phyloP scores from a whole-genome alignment of 2,113 vertebrate genomes.

The Cochlearius cochlearius region DNA sequence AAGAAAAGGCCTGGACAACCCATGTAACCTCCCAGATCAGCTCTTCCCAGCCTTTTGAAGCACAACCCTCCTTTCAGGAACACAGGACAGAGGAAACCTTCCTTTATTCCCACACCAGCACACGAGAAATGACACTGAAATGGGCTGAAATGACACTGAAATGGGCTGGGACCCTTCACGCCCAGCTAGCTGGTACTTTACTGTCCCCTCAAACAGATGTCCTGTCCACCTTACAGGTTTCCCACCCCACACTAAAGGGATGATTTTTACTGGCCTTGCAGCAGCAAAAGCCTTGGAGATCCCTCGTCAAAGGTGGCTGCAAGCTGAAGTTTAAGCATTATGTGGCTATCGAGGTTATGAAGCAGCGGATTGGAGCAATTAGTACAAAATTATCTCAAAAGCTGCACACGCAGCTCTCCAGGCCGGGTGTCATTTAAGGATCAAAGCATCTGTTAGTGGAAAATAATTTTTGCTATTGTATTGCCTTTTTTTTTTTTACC shows the following conservation, averaged over 20 bases:
- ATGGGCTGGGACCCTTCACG: too few relatives aligned
- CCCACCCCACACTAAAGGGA: neutral
- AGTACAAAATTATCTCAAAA: neutral
- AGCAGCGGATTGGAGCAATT: neutral
- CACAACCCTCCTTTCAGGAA: neutral
- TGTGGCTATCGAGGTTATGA: neutral
- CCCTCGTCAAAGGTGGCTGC: neutral
- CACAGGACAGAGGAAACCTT: neutral
- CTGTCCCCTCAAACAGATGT: neutral
- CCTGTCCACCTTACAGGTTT: neutral
- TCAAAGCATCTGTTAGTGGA: slow-evolving; percentile 24
- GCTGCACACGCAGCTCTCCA: neutral
- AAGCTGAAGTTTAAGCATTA: neutral
- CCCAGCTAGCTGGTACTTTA: neutral
- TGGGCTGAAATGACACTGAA: neutral
- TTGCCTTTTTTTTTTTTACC: neutral
- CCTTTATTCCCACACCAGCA: neutral
- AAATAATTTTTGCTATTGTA: neutral
- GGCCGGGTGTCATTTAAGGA: slow-evolving; percentile 36
- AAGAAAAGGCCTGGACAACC: neutral
- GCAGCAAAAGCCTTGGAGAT: neutral
- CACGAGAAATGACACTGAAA: neutral
- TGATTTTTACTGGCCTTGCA: neutral
- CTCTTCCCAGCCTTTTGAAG: neutral
- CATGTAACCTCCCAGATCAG: neutral